Evolutionary conservation across 2,797 vertebrate genomes (phyloP), one percentile per base, ranked within the genome.

Genomic region (Pipistrellus nathusii): DNA sequence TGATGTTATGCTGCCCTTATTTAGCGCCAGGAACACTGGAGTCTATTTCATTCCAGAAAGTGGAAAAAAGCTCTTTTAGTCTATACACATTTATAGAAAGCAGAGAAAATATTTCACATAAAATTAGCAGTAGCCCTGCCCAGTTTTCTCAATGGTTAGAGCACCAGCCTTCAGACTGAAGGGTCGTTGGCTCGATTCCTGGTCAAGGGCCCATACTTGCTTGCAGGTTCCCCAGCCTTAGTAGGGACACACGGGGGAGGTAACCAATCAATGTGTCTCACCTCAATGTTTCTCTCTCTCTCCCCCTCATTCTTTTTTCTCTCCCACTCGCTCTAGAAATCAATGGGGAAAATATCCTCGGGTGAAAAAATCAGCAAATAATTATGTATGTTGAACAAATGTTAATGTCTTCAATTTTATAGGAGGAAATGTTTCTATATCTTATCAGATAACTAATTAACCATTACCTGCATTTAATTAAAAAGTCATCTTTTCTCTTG

Each of bases 361-460:
- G 59, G 59, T 62, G 59, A 59, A 59, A 59, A 59, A 62, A 62
- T 59, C 57, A 62, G 48, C 18, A 92, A 93, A 69, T 32, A 93
- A 78, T 27, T 80, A 81, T 71, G 71, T 64, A 71, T 1, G 44
- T 0, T 66, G 57, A 87, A 46, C 76, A 9, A 44, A 66, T 75
- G 4, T 85, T 89, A 88, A 81, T 84, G 87, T 88, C 53, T 71
- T 83, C 10, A 76, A 77, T 81, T 92, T 88, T 82, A 75, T 55
- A n/a, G 51, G 21, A 93, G 62, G 78, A 88, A 96, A 57, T 75
- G 82, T 38, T 81, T 71, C 78, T 95, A 38, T 51, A 64, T 27
- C 80, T 1, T 27, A 91, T 69, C 66, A 93, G 53, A 57, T 86
- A 80, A 73, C 55, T 80, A 93, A 82, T n/a, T 78, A 91, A 62